Conservation (phyloP, 2,888 invertebrate genomes). For the Pedicia rivosa region DNA sequence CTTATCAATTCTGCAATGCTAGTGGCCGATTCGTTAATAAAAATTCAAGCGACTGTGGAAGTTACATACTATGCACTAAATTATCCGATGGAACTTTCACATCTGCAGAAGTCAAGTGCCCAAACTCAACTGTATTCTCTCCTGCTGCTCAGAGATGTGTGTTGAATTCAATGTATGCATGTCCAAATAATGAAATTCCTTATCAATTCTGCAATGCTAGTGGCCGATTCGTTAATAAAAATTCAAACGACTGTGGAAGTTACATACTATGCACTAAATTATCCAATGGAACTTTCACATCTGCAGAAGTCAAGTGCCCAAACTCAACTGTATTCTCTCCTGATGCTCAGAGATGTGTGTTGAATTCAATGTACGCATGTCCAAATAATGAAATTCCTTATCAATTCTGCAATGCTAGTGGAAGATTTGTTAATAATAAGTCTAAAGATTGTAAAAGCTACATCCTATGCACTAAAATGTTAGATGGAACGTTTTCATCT, state of each 20-base stretch:
- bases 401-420: background rate
- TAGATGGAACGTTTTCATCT: background rate
- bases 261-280: background rate
- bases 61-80: background rate
- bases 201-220: background rate
- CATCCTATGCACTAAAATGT: background rate
- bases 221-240: background rate
- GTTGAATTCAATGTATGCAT: background rate
- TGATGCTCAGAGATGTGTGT: background rate
- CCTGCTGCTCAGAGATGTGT: background rate
- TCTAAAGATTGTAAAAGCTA: constrained; percentile 1
- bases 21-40: background rate
- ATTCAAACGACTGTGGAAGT: background rate
- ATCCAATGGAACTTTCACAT: background rate
- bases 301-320: background rate
- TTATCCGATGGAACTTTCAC: background rate
- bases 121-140: background rate
- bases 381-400: background rate
- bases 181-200: background rate
- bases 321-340: background rate
- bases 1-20: background rate
- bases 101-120: background rate
- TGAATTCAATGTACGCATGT: background rate
- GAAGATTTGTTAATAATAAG: background rate
- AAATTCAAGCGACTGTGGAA: background rate